A percentile compares a stretch with the other conserved stretches of the same genome.
These are phyloP conservation scores for Hypotaenidia okinawae DNA, from an alignment of 2,797 vertebrate genomes.

Conservation along the genomic window DNA sequence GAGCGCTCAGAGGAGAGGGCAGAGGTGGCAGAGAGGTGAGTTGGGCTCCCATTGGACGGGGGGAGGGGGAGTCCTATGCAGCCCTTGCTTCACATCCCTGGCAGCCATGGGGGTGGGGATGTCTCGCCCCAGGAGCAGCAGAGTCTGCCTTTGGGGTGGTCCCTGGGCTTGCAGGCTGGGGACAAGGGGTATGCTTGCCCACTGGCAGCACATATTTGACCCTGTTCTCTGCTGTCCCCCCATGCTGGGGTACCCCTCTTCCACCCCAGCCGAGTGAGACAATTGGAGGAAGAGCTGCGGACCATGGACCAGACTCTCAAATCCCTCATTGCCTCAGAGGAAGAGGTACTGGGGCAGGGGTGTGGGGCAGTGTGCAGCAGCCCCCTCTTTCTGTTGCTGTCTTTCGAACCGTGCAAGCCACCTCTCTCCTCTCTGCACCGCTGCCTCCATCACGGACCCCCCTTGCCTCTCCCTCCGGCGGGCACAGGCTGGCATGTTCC, in stretches of 20 bases:
- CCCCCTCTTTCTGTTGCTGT: slow-evolving; percentile 37
- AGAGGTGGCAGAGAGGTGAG: slow-evolving; percentile 95
- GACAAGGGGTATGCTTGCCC: neutral
- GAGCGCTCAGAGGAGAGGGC: slow-evolving; percentile 97
- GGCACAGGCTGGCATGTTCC: neutral
- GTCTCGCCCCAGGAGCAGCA: neutral
- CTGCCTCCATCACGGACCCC: neutral
- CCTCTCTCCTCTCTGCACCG: slow-evolving; percentile 17
- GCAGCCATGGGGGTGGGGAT: fast-evolving
- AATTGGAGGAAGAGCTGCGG: slow-evolving; percentile 93
- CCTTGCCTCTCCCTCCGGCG: fast-evolving
- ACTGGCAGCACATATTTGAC: neutral
- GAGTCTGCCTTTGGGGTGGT: neutral
- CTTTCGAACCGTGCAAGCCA: neutral
- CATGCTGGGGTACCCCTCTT: slow-evolving; percentile 27
- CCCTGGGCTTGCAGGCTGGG: neutral
- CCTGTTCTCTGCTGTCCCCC: slow-evolving; percentile 69
- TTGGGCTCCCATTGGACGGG: fast-evolving
- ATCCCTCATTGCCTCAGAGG: slow-evolving; percentile 95
- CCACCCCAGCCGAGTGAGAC: slow-evolving; percentile 87
- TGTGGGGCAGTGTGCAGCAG: neutral
- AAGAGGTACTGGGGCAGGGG: slow-evolving; percentile 89
- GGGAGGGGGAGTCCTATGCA: fast-evolving
- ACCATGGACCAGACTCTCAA: slow-evolving; percentile 97
- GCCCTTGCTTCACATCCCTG: neutral